Conservation (phyloP, 2,888 invertebrate species). For the Andrena chrysosceles region DNA sequence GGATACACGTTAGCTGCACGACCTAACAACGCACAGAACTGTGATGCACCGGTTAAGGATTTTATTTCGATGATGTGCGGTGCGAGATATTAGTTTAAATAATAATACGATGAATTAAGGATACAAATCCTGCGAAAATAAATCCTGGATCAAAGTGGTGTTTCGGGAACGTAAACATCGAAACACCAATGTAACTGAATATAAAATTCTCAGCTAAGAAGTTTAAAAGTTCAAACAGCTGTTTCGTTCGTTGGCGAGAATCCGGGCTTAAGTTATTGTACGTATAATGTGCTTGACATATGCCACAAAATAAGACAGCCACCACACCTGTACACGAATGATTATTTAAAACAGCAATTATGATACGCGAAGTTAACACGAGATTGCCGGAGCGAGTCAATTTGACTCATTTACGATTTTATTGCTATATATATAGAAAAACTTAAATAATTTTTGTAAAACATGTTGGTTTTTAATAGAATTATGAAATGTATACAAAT, state of each 20-base stretch:
- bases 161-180: conserved; percentile 98
- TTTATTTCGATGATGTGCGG: background rate
- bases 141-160: conserved; percentile 97
- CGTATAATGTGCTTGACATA: conserved; percentile 99
- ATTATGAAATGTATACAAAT: too few species aligned
- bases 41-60: conserved; percentile 70
- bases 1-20: conserved; percentile 98
- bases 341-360: conserved; percentile 15
- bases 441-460: too few species aligned
- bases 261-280: conserved; percentile 89
- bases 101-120: conserved; percentile 86
- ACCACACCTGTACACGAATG: conserved; percentile 91
- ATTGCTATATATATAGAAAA: too few species aligned
- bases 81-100: background rate
- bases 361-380: background rate
- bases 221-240: conserved; percentile 89
- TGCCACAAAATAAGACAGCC: conserved; percentile 98
- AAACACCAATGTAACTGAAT: conserved; percentile 99
- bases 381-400: too few species aligned
- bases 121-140: conserved; percentile 97
- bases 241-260: conserved; percentile 85
- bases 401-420: too few species aligned
- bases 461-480: too few species aligned
- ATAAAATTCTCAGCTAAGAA: conserved; percentile 99
- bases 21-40: conserved; percentile 96